Percentiles rank a stretch among this genome's conserved stretches.
These are phyloP conservation scores for Lycocorax pyrrhopterus DNA, from an alignment of 2,113 vertebrate species.

Conservation along the genomic window DNA sequence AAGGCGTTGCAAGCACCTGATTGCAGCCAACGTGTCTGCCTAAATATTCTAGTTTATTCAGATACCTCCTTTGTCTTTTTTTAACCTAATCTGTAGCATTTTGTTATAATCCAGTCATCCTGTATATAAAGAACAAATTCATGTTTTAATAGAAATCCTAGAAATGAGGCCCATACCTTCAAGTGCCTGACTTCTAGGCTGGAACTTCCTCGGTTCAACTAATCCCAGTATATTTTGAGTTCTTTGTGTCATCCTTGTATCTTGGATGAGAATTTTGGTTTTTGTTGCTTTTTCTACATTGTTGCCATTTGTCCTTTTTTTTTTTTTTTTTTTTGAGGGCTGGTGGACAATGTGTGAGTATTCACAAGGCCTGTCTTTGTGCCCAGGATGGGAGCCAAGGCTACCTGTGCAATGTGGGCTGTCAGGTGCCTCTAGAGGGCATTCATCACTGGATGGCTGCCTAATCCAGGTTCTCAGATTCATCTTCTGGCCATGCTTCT, in stretches of 20 bases:
- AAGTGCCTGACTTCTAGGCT: background rate
- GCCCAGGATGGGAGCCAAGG: background rate
- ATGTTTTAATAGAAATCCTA: background rate
- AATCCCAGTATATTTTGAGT: background rate
- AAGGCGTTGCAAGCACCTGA: background rate
- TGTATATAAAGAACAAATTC: background rate
- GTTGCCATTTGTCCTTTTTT: accelerated
- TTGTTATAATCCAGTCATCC: background rate
- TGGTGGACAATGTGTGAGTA: background rate
- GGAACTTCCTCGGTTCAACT: background rate
- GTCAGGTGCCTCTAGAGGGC: constrained; percentile 35
- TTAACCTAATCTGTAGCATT: background rate
- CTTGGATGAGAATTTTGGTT: background rate
- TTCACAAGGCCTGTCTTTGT: background rate
- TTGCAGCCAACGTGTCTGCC: background rate
- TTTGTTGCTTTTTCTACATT: background rate
- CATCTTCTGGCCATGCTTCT: background rate
- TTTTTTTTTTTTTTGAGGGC: background rate
- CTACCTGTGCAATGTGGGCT: background rate
- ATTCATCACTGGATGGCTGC: background rate
- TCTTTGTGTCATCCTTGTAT: background rate
- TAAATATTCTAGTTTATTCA: background rate
- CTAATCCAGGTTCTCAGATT: background rate
- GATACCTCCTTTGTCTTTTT: background rate
- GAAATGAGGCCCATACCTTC: background rate